A percentile compares a stretch with the other conserved stretches of the same genome.
These are phyloP conservation scores for Merops nubicus DNA, from an alignment of 2,113 vertebrate genomes.

Conservation along the genomic window DNA sequence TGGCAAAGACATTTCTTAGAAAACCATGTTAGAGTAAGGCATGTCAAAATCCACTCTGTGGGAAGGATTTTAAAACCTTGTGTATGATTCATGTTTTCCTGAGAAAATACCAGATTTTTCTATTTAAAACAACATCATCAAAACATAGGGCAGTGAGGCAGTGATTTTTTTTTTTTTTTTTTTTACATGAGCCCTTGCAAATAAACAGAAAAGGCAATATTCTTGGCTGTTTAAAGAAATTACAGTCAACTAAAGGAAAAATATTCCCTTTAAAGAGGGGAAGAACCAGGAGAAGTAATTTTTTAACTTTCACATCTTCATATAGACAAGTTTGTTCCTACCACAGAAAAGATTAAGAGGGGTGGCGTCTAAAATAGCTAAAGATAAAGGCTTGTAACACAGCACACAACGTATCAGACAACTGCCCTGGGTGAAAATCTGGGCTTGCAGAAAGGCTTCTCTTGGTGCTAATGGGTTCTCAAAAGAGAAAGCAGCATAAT, in stretches of 20 bases:
- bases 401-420: neutral
- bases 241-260: neutral
- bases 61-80: neutral
- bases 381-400: neutral
- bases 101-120: conserved; percentile 41
- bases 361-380: neutral
- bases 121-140: conserved; percentile 35
- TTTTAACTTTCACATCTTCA: neutral
- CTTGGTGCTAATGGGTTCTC: neutral
- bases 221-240: neutral
- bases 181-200: neutral
- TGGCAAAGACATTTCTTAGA: conserved; percentile 21
- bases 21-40: neutral
- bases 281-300: neutral
- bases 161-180: neutral
- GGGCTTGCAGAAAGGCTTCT: neutral
- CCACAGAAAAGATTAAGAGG: neutral
- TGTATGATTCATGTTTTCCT: conserved; percentile 43
- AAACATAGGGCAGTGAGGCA: neutral
- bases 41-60: conserved; percentile 42
- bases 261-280: neutral
- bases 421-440: neutral
- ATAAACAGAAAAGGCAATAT: neutral
- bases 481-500: neutral
- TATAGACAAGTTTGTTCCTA: neutral